phyloP scores from a whole-genome alignment of 37 sponge, comb jelly and placozoan genomes.

The Agelas oroides region DNA sequence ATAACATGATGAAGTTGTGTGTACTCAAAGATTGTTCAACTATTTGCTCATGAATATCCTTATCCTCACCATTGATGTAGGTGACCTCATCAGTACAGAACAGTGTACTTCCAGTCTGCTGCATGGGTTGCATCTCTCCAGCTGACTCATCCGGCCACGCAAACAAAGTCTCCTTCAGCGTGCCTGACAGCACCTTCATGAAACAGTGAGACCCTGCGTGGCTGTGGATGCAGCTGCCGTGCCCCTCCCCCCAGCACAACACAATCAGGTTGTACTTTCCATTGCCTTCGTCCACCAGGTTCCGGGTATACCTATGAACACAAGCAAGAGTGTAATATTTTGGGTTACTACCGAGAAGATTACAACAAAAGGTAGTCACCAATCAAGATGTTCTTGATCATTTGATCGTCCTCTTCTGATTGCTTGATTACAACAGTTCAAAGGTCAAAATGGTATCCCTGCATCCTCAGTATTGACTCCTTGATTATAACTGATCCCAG shows the following conservation, averaged over 20 bases:
- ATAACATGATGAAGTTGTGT: too few species aligned
- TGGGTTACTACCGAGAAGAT: too few species aligned
- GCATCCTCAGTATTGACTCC: too few species aligned
- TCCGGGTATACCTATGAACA: conserved; percentile 96
- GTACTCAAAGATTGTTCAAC: not conserved
- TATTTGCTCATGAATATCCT: not conserved
- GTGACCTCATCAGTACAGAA: conserved; percentile 70
- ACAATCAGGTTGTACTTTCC: conserved; percentile 87
- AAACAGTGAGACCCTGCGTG: conserved; percentile 94
- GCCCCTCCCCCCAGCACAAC: conserved; percentile 94
- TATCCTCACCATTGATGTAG: conserved; percentile 84
- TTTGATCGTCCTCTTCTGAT: too few species aligned
- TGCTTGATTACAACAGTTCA: too few species aligned
- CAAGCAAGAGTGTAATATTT: too few species aligned
- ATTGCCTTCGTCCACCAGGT: conserved; percentile 92
- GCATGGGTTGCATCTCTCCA: conserved; percentile 12
- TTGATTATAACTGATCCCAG: too few species aligned
- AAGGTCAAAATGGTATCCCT: too few species aligned
- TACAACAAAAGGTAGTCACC: too few species aligned
- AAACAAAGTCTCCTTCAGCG: conserved; percentile 76
- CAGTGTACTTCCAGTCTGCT: not conserved
- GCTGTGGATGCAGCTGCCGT: conserved; percentile 87
- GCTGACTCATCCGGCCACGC: conserved; percentile 58
- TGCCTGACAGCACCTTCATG: conserved; percentile 85
- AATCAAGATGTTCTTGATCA: too few species aligned